These are phyloP conservation scores for Neomorphus geoffroyi DNA, from an alignment of 2,797 vertebrate species.

Conservation along the genomic window DNA sequence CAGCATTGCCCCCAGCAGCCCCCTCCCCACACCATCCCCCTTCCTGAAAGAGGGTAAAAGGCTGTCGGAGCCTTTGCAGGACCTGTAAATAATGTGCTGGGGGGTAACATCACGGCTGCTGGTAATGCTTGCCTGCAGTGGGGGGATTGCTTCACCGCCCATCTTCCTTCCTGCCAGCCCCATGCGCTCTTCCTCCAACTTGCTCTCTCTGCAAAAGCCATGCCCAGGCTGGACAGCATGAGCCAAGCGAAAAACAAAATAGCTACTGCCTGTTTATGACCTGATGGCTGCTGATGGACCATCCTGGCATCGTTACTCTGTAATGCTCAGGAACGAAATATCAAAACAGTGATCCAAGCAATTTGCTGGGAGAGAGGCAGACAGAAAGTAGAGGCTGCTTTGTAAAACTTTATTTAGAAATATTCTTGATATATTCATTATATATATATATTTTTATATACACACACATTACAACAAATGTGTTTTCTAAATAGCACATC, in stretches of 20 bases:
- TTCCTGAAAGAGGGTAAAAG: not conserved
- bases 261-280: not conserved
- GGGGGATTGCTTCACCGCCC: slow-evolving; percentile 35
- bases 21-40: not conserved
- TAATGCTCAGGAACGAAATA: rapidly evolving
- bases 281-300: not conserved
- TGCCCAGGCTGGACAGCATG: not conserved
- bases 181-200: not conserved
- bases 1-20: not conserved
- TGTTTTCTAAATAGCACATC: slow-evolving; percentile 82
- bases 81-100: rapidly evolving
- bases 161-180: slow-evolving; percentile 60
- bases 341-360: rapidly evolving
- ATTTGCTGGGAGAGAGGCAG: not conserved
- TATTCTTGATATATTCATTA: slow-evolving; percentile 86
- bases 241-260: not conserved
- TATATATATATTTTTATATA: slow-evolving; percentile 81
- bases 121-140: not conserved
- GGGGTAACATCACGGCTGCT: not conserved
- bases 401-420: slow-evolving; percentile 89
- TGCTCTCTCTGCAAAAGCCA: not conserved
- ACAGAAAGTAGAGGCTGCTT: slow-evolving; percentile 49
- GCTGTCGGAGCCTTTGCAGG: not conserved
- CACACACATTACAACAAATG: slow-evolving; percentile 83
- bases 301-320: rapidly evolving